Conservation (phyloP, 2,113 vertebrate genomes). For the Poeciliopsis retropinna region DNA sequence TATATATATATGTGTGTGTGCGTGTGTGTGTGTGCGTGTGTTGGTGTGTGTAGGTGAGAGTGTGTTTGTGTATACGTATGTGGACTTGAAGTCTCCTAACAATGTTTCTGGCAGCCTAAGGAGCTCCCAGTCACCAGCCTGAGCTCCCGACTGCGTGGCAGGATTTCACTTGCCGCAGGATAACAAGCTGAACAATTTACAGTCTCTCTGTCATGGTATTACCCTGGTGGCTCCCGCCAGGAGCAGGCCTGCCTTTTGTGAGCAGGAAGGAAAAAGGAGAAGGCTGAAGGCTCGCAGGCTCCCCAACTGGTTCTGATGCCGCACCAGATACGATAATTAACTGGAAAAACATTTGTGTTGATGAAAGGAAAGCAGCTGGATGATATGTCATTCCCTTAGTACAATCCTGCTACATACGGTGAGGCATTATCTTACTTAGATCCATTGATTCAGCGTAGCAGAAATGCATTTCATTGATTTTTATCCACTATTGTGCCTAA, state of each 20-base stretch:
- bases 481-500: neutral
- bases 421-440: neutral
- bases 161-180: constrained; percentile 68
- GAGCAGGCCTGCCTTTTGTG: constrained; percentile 49
- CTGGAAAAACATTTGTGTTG: constrained; percentile 5
- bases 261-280: constrained; percentile 17
- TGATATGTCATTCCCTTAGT: neutral
- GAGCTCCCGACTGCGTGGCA: constrained; percentile 61
- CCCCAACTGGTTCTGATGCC: constrained; percentile 12
- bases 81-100: constrained; percentile 55
- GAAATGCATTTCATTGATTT: constrained; percentile 4
- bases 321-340: constrained; percentile 26
- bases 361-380: neutral
- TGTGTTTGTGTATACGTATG: constrained; percentile 4
- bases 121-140: constrained; percentile 64
- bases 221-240: constrained; percentile 46
- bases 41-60: neutral
- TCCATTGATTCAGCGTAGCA: neutral
- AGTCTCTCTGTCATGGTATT: constrained; percentile 63
- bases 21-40: neutral
- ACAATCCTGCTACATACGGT: neutral
- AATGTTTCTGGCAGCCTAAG: constrained; percentile 64
- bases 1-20: constrained; percentile 1
- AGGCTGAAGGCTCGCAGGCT: constrained; percentile 15
- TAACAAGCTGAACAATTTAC: constrained; percentile 74